Conservation (phyloP, 2,888 invertebrate species). For the Cheilosia impressa region DNA sequence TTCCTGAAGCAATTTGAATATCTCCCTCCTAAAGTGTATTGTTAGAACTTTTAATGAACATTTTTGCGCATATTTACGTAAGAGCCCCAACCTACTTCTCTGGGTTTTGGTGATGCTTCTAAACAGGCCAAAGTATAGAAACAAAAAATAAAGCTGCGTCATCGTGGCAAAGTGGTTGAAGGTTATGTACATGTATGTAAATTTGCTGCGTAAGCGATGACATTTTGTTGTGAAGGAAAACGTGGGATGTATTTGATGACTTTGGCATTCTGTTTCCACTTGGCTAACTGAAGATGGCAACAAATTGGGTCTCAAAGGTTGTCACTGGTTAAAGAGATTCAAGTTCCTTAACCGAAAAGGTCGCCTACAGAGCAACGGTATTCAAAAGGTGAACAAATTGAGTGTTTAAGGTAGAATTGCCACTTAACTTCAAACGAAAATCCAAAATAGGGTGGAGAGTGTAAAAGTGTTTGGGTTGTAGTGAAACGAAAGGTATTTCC, state of each 20-base stretch:
- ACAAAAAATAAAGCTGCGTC: slow-evolving; percentile 44
- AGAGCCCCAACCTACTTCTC: not conserved
- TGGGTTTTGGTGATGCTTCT: slow-evolving; percentile 19
- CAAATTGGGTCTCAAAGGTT: not conserved
- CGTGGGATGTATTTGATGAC: slow-evolving; percentile 14
- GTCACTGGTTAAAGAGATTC: not conserved
- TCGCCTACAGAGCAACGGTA: not conserved
- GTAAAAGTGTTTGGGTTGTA: no score
- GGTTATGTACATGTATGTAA: not conserved
- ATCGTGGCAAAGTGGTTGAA: slow-evolving; percentile 3
- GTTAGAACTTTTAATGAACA: slow-evolving; percentile 66
- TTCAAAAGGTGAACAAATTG: not conserved
- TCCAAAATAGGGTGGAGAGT: no score
- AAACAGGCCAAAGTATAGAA: slow-evolving; percentile 48
- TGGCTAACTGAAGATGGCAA: no score
- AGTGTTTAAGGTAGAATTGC: not conserved
- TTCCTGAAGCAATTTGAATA: slow-evolving; percentile 50
- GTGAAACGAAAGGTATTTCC: no score
- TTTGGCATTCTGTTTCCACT: slow-evolving; percentile 9
- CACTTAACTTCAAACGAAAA: not conserved
- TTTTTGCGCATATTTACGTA: slow-evolving; percentile 53
- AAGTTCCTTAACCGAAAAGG: not conserved
- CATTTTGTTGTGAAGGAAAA: not conserved
- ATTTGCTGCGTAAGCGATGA: slow-evolving; percentile 3
- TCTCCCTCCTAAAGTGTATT: slow-evolving; percentile 29